These are phyloP conservation scores for Cheilosia vulpina DNA, from an alignment of 2,888 invertebrate genomes.

Conservation along the genomic window DNA sequence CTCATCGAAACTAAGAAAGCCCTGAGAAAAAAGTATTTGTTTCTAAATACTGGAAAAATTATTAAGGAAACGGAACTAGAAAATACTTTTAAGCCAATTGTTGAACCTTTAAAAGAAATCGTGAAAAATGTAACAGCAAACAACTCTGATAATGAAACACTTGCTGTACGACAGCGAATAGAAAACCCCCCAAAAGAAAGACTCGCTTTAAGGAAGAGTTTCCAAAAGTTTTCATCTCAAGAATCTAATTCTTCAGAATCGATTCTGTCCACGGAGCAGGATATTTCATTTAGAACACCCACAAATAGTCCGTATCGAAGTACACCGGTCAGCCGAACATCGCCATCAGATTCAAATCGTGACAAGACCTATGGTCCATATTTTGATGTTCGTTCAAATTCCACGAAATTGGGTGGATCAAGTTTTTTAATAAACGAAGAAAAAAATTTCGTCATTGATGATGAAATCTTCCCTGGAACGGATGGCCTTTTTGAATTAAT, in stretches of 20 bases:
- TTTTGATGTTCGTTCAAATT: too few relatives aligned
- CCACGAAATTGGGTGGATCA: too few relatives aligned
- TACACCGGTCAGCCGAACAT: background rate
- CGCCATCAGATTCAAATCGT: background rate
- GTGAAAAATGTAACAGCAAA: too few relatives aligned
- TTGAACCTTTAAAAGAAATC: too few relatives aligned
- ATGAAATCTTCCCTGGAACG: conserved; percentile 9
- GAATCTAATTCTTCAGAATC: background rate
- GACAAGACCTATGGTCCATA: conserved; percentile 19
- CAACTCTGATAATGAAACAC: too few relatives aligned
- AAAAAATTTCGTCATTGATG: background rate
- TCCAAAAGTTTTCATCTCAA: too few relatives aligned
- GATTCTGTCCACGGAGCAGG: background rate
- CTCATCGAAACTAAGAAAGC: conserved; percentile 33
- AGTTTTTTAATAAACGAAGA: too few relatives aligned
- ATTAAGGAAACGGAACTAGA: conserved; percentile 8
- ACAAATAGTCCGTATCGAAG: background rate
- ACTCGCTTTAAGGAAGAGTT: conserved; percentile 2
- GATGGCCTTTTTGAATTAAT: background rate
- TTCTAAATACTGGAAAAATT: conserved; percentile 13
- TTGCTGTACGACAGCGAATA: too few relatives aligned
- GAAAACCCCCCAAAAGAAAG: too few relatives aligned
- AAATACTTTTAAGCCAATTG: too few relatives aligned
- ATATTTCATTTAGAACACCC: conserved; percentile 3
- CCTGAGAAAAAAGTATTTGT: conserved; percentile 16